A percentile compares a stretch with the other conserved stretches of the same genome.
Evolutionary conservation across 2,888 invertebrate genomes (phyloP).

Genomic region (Synergus umbraculus): DNA sequence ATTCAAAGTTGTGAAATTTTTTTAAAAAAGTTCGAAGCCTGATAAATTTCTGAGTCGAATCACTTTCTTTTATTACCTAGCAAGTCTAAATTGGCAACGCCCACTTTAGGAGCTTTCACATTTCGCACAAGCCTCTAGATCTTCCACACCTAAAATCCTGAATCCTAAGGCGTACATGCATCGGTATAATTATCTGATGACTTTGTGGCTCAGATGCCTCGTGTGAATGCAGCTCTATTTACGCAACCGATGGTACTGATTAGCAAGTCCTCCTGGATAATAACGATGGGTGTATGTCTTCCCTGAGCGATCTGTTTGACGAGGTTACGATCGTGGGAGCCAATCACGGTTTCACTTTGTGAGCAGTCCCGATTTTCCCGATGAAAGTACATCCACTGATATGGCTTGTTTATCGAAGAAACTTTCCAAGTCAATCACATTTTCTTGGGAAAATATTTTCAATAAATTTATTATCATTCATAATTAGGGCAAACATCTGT

Average conservation of each 20-base stretch:
- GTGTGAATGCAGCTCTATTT: slow-evolving; percentile 53
- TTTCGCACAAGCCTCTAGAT: slow-evolving; percentile 67
- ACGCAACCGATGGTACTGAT: slow-evolving; percentile 54
- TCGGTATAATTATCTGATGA: slow-evolving; percentile 44
- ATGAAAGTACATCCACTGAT: slow-evolving; percentile 46
- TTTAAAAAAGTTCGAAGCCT: no score
- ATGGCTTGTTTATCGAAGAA: not conserved
- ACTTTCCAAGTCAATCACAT: not conserved
- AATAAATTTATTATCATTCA: no score
- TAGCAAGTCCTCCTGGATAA: slow-evolving; percentile 41
- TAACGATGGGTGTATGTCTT: slow-evolving; percentile 38
- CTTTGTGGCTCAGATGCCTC: slow-evolving; percentile 41
- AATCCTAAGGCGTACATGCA: slow-evolving; percentile 47
- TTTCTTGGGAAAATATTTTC: not conserved
- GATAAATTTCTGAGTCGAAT: no score
- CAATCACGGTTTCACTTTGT: slow-evolving; percentile 56
- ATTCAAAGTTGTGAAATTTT: no score
- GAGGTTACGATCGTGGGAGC: slow-evolving; percentile 55
- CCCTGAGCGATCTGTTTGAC: slow-evolving; percentile 50
- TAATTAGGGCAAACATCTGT: slow-evolving; percentile 3
- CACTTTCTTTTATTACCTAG: no score
- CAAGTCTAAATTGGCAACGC: slow-evolving; percentile 67
- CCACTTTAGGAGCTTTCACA: slow-evolving; percentile 71
- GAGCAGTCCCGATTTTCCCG: slow-evolving; percentile 50
- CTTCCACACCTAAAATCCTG: slow-evolving; percentile 48